Base-by-base conservation (phyloP, 1,140 invertebrate genomes). In the Venturia canescens region DNA sequence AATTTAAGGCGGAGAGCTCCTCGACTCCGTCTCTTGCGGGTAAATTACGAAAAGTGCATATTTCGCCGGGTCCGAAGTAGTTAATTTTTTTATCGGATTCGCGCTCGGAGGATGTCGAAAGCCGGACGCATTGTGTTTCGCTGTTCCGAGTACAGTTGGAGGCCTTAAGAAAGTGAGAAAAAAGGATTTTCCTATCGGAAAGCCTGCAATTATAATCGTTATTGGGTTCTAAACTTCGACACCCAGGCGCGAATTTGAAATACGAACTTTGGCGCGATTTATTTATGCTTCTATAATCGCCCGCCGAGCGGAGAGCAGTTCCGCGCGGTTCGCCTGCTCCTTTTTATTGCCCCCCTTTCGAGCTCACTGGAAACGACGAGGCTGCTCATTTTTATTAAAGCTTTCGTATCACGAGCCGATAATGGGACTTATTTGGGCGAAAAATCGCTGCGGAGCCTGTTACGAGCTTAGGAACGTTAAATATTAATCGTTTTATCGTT, bases 1-100 rank as follows among this genome's bases (percentile, higher is more conserved):
- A 80, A 67, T 80, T 79, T 78, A 75, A 70, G 80, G 82, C 84
- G 83, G 69, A 79, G 76, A 34, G 7, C 31, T 7, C 7, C 31
- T 34, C 7, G 31, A 34, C 31, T 3, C 7, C 3, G 31, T 34
- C 31, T 34, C 31, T 34, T 34, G n/a, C n/a, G 3, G 31, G 82
- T 70, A 53, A 4, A 53, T 18, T 15, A 53, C 13, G 11, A 53
- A 53, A n/a, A 53, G 50, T 18, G 50, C 15, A 53, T 53, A 53
- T n/a, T 53, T 53, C 50, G 15, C 3, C 3, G 3, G 3, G 50
- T 4, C 11, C 3, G 31, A 34, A 34, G 31, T 7, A 34, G 31
- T 7, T 7, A 3, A 34, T 3, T 34, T 34, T 34, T 34, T 34
- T 34, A 34, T 34, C 31, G n/a, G n/a, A 34, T 34, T 34, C 31